Conservation (phyloP, 2,797 vertebrate genomes). For the Orientallactaga sibirica region DNA sequence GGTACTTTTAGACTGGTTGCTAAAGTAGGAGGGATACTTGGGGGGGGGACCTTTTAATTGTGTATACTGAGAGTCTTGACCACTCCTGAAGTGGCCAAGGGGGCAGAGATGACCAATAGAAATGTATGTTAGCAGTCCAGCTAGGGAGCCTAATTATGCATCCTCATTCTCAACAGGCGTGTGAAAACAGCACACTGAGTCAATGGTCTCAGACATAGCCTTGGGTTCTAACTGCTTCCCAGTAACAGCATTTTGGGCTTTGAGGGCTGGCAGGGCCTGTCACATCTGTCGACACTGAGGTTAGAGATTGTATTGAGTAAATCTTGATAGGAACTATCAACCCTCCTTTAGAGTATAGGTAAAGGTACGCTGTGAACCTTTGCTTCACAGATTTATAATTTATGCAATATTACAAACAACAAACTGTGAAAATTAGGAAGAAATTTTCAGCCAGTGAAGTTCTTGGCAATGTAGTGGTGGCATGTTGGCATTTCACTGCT, state of each 20-base stretch:
- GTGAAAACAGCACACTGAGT: neutral
- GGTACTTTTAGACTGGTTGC: neutral
- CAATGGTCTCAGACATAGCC: neutral
- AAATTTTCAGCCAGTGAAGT: neutral
- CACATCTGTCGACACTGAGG: neutral
- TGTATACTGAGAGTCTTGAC: neutral
- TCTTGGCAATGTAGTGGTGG: neutral
- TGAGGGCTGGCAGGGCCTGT: neutral
- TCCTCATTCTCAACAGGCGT: neutral
- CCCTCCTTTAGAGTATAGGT: neutral
- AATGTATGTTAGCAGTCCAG: rapidly evolving
- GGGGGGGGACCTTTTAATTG: neutral
- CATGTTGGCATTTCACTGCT: neutral
- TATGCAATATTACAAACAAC: neutral
- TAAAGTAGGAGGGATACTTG: neutral
- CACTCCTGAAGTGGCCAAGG: neutral
- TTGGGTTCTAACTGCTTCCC: neutral
- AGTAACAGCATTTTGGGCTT: neutral
- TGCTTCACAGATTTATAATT: neutral
- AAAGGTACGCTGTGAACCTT: neutral
- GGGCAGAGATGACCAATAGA: neutral
- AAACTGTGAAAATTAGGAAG: neutral
- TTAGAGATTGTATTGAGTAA: neutral
- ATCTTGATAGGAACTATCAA: neutral
- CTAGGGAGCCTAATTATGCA: neutral